Evolutionary conservation across 1,140 invertebrate species (phyloP), one percentile per base, ranked within the genome.

Genomic region (Drosophila chauvacae): DNA sequence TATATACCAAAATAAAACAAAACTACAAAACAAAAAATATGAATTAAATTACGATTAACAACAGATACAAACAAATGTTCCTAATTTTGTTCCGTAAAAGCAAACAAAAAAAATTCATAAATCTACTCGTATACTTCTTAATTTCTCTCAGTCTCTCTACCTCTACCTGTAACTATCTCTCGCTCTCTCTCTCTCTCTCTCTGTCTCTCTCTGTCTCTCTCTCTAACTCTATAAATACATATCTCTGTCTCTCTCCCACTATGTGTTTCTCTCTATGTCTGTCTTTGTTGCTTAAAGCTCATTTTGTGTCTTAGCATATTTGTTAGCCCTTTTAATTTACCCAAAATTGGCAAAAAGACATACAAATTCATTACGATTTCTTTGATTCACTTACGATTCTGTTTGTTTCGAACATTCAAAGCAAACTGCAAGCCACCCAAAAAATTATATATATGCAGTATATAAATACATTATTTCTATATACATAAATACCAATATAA

Each of bases 51-150:
- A 71, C 57, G 74, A 66, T 51, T 61, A 51, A 69, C 74, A 61
- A 72, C 48, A 79, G 57, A 73, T 68, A 56, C 66, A 72, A 77
- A 80, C 59, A 74, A 59, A 78, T 60, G 23, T 37, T 77, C 23
- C 50, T 37, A 30, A 72, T 39, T 72, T 76, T 26, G 59, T 55
- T 77, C 61, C 58, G 47, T 71, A 58, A 61, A 71, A 73, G 56
- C 41, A 47, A 77, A 65, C 56, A 76, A 79, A 72, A 62, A 61
- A 73, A 83, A 66, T 60, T 83, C 83, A 87, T 86, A 87, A 80
- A 62, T 69, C 80, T 66, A 72, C 79, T 81, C 68, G 80, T 75
- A 77, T 79, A 82, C 48, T 81, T 82, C 75, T 80, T 90, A 71
- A 77, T 80, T 87, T 80, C 74, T 57, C 66, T 84, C 77, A 80